A percentile compares a stretch with the other conserved stretches of the same genome.
These are phyloP conservation scores for Orius laevigatus DNA, from an alignment of 1,140 invertebrate genomes.

Conservation along the genomic window DNA sequence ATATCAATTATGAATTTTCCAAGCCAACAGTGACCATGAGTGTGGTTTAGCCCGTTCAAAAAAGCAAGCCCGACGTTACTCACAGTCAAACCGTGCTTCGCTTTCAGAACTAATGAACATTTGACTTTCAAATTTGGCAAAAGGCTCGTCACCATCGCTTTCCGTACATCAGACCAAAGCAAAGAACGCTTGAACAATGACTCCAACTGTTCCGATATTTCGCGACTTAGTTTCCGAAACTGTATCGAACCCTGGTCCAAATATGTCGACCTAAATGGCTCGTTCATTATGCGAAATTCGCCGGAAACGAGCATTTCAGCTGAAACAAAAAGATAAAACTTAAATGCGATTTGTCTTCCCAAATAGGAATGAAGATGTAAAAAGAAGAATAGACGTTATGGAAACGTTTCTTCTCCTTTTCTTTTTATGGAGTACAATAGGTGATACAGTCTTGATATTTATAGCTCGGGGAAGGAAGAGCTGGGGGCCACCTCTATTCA, in stretches of 20 bases:
- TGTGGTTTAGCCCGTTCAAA: slow-evolving; percentile 24
- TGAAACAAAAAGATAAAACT: slow-evolving; percentile 16
- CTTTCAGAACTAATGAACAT: slow-evolving; percentile 14
- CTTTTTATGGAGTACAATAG: no score
- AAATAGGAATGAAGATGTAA: no score
- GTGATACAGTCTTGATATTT: no score
- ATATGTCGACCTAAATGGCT: slow-evolving; percentile 19
- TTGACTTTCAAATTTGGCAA: slow-evolving; percentile 9
- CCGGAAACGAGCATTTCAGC: slow-evolving; percentile 23
- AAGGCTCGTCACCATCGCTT: no score
- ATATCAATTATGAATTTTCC: slow-evolving; percentile 26
- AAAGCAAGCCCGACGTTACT: slow-evolving; percentile 27
- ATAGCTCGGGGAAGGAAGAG: no score
- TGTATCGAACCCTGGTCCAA: slow-evolving; percentile 19
- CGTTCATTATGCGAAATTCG: slow-evolving; percentile 23
- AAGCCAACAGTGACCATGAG: slow-evolving; percentile 25
- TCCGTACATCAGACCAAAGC: no score
- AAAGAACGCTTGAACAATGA: background rate
- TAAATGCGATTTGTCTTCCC: no score
- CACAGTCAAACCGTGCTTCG: slow-evolving; percentile 14
- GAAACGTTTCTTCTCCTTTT: no score
- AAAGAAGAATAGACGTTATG: no score
- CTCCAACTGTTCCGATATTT: slow-evolving; percentile 14
- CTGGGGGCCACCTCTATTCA: no score
- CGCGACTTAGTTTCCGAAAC: slow-evolving; percentile 19